These are phyloP conservation scores for Andrena bucephala DNA, from an alignment of 2,888 invertebrate species.

Conservation along the genomic window DNA sequence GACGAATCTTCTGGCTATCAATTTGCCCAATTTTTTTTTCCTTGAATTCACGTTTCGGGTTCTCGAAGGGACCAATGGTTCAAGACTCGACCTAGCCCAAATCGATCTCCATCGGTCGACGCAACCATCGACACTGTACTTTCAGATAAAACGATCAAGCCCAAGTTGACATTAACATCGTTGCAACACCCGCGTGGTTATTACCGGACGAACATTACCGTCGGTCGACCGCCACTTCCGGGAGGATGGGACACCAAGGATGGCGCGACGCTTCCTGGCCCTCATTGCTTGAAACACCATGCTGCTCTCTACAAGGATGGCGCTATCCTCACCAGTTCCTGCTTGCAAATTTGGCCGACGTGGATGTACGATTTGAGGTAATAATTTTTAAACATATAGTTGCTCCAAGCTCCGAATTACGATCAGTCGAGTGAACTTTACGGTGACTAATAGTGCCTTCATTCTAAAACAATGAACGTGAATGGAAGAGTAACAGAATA, in stretches of 20 bases:
- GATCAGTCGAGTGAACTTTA: too few relatives aligned
- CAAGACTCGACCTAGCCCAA: slow-evolving; percentile 11
- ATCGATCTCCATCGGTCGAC: slow-evolving; percentile 42
- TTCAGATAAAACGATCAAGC: slow-evolving; percentile 76
- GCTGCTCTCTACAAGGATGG: slow-evolving; percentile 88
- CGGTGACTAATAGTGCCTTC: too few relatives aligned
- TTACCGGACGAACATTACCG: slow-evolving; percentile 82
- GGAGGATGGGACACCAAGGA: slow-evolving; percentile 85
- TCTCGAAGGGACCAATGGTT: slow-evolving; percentile 6
- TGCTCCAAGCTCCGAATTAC: neutral
- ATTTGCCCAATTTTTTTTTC: neutral
- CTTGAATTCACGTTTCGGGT: neutral
- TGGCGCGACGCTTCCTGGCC: slow-evolving; percentile 83
- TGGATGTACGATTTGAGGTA: slow-evolving; percentile 91
- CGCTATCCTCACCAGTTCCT: slow-evolving; percentile 88
- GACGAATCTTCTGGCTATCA: too few relatives aligned
- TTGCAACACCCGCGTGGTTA: slow-evolving; percentile 80
- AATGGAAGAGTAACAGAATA: too few relatives aligned
- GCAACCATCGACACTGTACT: slow-evolving; percentile 51
- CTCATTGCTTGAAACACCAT: slow-evolving; percentile 90
- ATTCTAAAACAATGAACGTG: too few relatives aligned
- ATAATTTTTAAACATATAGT: neutral
- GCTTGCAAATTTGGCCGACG: slow-evolving; percentile 92
- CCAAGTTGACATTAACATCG: slow-evolving; percentile 76
- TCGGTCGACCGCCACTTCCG: slow-evolving; percentile 81